Evolutionary conservation across 2,797 vertebrate species (phyloP).

Genomic region (Pempheris klunzingeri): DNA sequence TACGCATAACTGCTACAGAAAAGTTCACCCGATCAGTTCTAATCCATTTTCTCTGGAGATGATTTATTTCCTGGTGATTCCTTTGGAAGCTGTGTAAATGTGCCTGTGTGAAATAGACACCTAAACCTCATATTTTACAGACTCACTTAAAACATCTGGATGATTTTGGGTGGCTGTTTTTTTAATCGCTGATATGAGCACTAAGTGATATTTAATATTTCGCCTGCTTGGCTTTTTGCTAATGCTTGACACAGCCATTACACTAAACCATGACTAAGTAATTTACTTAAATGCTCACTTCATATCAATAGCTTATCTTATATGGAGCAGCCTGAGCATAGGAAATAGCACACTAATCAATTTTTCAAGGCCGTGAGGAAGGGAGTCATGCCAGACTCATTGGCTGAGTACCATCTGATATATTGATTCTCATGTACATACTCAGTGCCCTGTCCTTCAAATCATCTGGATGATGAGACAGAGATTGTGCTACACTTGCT

Average conservation of each 20-base stretch:
- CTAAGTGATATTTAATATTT: background rate
- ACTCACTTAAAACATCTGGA: background rate
- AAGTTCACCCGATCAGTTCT: background rate
- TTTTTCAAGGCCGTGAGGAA: conserved; percentile 30
- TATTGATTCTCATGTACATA: conserved; percentile 44
- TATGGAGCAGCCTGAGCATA: conserved; percentile 1
- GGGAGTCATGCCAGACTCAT: conserved; percentile 55
- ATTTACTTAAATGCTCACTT: conserved; percentile 52
- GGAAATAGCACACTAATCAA: conserved; percentile 49
- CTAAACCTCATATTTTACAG: too few relatives aligned
- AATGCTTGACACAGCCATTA: conserved; percentile 28
- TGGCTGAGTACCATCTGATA: conserved; percentile 60
- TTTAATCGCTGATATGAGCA: background rate
- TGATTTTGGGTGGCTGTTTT: conserved; percentile 1
- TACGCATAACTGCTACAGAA: background rate
- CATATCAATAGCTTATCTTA: conserved; percentile 31
- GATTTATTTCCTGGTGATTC: background rate
- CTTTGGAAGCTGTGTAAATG: background rate
- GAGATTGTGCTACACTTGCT: conserved; percentile 15
- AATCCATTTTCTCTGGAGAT: background rate
- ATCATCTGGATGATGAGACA: conserved; percentile 47
- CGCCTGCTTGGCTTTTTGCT: conserved; percentile 17
- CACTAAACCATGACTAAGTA: conserved; percentile 50
- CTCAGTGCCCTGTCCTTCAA: conserved; percentile 27
- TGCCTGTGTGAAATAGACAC: background rate